Evolutionary conservation across 2,797 vertebrate species (phyloP).

Genomic region (Tokudaia muenninki): DNA sequence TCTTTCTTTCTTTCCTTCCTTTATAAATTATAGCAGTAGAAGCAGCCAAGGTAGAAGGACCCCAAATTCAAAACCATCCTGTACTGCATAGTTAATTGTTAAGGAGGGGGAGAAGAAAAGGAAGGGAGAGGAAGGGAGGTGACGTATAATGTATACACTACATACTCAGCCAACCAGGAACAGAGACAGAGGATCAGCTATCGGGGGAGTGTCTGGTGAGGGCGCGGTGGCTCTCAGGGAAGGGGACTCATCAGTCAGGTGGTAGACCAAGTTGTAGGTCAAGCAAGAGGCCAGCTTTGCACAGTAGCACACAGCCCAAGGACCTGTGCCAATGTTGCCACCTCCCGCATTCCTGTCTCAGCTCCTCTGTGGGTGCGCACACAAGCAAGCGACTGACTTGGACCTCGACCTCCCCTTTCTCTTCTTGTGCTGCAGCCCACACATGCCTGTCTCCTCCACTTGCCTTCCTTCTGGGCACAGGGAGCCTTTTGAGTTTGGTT

Average conservation of each 20-base stretch:
- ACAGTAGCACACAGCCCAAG: neutral
- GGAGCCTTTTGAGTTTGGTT: neutral
- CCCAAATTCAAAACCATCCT: neutral
- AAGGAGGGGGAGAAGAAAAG: too few relatives aligned
- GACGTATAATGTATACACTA: neutral
- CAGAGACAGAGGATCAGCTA: neutral
- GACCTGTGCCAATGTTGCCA: neutral
- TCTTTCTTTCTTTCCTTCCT: too few relatives aligned
- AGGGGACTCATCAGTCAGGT: neutral
- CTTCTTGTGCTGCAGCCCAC: neutral
- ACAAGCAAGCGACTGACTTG: neutral
- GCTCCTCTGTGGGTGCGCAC: neutral
- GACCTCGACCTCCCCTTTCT: neutral
- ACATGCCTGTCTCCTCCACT: neutral
- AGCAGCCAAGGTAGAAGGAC: neutral
- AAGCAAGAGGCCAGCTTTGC: neutral
- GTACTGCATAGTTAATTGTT: neutral
- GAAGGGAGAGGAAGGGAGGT: neutral
- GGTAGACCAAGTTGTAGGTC: neutral
- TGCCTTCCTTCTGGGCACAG: neutral
- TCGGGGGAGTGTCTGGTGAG: too few relatives aligned
- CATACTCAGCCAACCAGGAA: neutral
- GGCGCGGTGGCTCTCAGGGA: neutral
- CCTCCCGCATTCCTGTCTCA: neutral
- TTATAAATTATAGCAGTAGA: neutral